Percentiles rank a stretch among this genome's conserved stretches.
These are phyloP conservation scores for Halcyon leucocephala DNA, from an alignment of 2,797 vertebrate genomes.

Conservation along the genomic window DNA sequence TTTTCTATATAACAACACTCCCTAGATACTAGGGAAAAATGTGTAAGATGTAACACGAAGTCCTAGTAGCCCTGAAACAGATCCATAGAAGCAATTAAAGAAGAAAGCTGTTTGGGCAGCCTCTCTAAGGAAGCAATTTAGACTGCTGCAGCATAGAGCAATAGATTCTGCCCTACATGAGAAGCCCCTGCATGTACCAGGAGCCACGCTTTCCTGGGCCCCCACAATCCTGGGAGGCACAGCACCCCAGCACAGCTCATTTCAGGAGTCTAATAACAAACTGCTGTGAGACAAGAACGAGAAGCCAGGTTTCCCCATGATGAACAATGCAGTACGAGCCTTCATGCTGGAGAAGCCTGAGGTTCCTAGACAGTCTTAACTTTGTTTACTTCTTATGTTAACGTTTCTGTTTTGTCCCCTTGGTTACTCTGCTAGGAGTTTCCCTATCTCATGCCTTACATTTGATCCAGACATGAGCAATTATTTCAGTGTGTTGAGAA, in stretches of 20 bases:
- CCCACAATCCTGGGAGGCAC: rapidly evolving
- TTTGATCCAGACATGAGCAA: neutral
- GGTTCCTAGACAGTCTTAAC: neutral
- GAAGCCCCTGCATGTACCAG: rapidly evolving
- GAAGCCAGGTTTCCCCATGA: neutral
- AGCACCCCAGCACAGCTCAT: neutral
- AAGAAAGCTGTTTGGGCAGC: neutral
- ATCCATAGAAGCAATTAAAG: neutral
- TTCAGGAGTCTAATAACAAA: neutral
- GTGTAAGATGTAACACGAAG: neutral
- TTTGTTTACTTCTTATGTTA: constrained; percentile 12
- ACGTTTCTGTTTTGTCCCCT: constrained; percentile 4
- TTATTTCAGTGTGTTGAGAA: neutral
- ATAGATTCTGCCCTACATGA: neutral
- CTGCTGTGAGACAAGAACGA: neutral
- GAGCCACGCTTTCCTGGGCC: no score
- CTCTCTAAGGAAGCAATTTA: neutral
- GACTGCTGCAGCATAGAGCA: neutral
- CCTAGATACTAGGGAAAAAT: neutral
- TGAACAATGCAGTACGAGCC: rapidly evolving
- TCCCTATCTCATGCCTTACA: neutral
- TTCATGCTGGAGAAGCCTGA: neutral
- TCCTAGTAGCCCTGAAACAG: neutral
- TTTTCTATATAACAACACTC: neutral
- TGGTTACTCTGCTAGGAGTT: constrained; percentile 4